Evolutionary conservation across 2,797 vertebrate genomes (phyloP).

Genomic region (Alca torda): DNA sequence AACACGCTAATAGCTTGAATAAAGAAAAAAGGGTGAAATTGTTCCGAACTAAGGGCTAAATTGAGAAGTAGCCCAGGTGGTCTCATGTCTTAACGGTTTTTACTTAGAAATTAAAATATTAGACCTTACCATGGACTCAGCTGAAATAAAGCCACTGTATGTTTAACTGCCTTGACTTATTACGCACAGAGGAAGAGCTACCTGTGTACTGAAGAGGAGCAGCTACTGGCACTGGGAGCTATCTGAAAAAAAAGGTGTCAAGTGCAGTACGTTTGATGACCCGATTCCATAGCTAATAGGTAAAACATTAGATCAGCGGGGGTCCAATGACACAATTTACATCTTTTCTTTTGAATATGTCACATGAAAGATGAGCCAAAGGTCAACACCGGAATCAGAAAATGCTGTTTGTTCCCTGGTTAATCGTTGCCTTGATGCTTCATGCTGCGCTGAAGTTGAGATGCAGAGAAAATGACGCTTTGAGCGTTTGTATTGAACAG

Average conservation of each 20-base stretch:
- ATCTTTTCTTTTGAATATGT: neutral
- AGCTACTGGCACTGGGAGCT: neutral
- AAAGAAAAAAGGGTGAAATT: neutral
- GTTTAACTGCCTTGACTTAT: neutral
- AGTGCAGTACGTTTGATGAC: neutral
- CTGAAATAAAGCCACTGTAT: neutral
- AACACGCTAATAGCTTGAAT: too few relatives aligned
- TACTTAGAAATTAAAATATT: neutral
- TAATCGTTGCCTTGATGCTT: neutral
- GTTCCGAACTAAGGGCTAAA: neutral
- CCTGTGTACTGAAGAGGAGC: neutral
- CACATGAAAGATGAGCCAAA: neutral
- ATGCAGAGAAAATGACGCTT: neutral
- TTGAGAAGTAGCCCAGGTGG: neutral
- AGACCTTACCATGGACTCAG: neutral
- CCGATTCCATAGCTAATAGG: neutral
- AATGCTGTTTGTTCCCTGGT: neutral
- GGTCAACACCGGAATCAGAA: neutral
- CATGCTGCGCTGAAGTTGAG: neutral
- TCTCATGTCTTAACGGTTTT: neutral
- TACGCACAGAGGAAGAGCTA: neutral
- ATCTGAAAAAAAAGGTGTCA: neutral
- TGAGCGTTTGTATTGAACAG: rapidly evolving
- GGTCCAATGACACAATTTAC: neutral
- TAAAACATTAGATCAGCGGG: neutral